Percentiles rank a stretch among this genome's conserved stretches.
phyloP scores from a whole-genome alignment of 2,113 vertebrate genomes.

The Columba janthina region DNA sequence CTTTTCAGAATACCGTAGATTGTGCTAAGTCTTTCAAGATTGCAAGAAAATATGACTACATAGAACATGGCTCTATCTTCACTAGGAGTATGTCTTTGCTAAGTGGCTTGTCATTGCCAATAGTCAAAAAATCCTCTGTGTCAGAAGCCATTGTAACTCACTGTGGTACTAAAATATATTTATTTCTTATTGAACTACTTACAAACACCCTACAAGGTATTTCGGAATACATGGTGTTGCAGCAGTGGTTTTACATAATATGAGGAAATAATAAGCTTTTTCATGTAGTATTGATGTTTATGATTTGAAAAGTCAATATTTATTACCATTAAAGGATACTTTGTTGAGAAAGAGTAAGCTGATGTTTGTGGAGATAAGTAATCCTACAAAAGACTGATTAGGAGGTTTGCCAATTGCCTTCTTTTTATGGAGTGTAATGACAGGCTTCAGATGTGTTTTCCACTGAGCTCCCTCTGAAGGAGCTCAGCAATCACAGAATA shows the following conservation, averaged over 20 bases:
- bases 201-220: not conserved
- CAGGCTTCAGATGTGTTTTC: constrained; percentile 2
- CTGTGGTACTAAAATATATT: not conserved
- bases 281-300: not conserved
- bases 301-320: not conserved
- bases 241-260: not conserved
- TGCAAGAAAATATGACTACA: not conserved
- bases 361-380: not conserved
- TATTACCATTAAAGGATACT: not conserved
- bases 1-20: not conserved
- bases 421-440: not conserved
- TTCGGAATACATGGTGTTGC: not conserved
- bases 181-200: not conserved
- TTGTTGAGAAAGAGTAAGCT: not conserved
- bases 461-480: not conserved
- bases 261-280: not conserved
- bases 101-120: not conserved
- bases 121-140: not conserved
- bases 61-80: not conserved
- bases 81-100: not conserved
- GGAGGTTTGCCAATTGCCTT: not conserved
- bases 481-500: not conserved
- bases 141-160: not conserved
- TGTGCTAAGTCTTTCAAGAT: not conserved
- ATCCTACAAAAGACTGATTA: not conserved